These are phyloP conservation scores for Ictidomys tridecemlineatus DNA, from an alignment of 2,113 vertebrate species.

Conservation along the genomic window DNA sequence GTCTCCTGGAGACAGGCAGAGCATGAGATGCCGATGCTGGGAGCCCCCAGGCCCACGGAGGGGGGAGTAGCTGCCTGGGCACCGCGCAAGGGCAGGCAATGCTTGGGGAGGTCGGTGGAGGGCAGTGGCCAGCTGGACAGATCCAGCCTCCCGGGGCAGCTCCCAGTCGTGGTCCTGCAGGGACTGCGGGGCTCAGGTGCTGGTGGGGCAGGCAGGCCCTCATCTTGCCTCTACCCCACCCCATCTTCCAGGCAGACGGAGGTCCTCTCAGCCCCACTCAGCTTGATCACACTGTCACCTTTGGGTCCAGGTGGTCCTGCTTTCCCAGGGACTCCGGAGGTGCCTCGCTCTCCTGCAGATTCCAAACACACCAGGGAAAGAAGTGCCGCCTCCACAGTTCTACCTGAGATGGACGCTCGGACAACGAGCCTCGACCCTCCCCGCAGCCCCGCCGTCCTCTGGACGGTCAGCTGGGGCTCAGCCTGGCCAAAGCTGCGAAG, in stretches of 20 bases:
- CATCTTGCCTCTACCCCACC: neutral
- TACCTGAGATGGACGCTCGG: accelerated
- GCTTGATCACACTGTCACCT: neutral
- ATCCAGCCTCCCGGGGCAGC: neutral
- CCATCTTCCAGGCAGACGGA: no score
- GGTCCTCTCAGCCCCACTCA: no score
- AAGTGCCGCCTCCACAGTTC: accelerated
- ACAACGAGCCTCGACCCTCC: accelerated
- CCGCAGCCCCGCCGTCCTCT: accelerated
- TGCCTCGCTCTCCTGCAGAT: neutral
- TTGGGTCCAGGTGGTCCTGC: conserved; percentile 43
- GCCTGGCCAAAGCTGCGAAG: accelerated
- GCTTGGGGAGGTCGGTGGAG: neutral
- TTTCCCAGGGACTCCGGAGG: conserved; percentile 6
- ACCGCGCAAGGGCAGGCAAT: neutral
- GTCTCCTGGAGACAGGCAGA: conserved; percentile 16
- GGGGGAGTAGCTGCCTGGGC: accelerated
- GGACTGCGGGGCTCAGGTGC: accelerated
- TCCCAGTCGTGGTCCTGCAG: accelerated
- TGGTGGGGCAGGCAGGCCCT: accelerated
- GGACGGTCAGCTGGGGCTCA: accelerated
- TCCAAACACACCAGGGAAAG: neutral
- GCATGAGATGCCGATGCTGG: accelerated
- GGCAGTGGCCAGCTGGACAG: neutral
- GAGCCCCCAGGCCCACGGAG: neutral